These are phyloP conservation scores for Actenoides lindsayi DNA, from an alignment of 2,113 vertebrate species.

Conservation along the genomic window DNA sequence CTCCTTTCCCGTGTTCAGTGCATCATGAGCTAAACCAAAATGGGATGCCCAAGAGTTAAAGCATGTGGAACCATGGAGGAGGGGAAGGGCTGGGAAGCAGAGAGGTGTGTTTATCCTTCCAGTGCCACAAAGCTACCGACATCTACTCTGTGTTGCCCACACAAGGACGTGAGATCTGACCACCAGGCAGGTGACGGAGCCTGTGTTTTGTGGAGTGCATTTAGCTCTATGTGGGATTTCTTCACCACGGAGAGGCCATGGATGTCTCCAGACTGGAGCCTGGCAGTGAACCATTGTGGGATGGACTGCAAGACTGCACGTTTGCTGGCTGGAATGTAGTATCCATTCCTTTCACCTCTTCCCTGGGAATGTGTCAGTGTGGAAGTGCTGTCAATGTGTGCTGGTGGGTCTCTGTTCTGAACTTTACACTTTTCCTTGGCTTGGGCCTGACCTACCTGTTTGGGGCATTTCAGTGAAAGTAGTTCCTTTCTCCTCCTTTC, in stretches of 20 bases:
- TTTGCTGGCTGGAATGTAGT: not conserved
- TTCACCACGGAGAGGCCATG: not conserved
- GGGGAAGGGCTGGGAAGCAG: not conserved
- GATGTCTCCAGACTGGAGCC: not conserved
- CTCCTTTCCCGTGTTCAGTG: not conserved
- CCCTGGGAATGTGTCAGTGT: accelerated
- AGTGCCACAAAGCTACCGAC: not conserved
- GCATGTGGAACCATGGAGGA: accelerated
- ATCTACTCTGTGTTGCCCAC: accelerated
- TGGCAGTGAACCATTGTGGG: not conserved
- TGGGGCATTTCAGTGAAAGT: not conserved
- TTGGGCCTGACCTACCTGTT: not conserved
- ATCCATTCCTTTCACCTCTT: not conserved
- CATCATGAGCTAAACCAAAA: not conserved
- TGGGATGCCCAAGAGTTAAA: not conserved
- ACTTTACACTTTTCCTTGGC: not conserved
- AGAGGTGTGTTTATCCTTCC: not conserved
- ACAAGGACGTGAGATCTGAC: not conserved
- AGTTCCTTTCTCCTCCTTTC: not conserved
- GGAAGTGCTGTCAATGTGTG: not conserved
- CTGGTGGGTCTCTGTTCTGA: not conserved
- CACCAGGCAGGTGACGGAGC: not conserved
- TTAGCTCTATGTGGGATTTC: not conserved
- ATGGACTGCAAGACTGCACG: not conserved
- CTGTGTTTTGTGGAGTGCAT: not conserved